Base-by-base conservation (phyloP, 2,113 vertebrate species). In the human (Homo sapiens) region DNA sequence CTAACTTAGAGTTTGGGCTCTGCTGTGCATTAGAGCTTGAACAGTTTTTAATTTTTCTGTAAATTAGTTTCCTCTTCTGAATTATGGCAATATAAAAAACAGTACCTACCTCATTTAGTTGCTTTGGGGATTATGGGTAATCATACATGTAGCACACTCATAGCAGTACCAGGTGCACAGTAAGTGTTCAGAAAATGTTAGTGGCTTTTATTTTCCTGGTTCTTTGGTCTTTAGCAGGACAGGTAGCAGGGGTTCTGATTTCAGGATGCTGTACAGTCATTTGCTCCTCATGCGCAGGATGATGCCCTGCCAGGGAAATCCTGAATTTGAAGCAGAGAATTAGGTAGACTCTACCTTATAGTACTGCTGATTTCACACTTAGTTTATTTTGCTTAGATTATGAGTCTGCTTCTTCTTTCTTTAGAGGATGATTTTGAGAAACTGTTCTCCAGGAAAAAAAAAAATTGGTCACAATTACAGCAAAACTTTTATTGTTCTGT, bases 381-480 rank as follows among this genome's bases (percentile, higher is more conserved):
- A 45, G 10, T 96, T 92, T 85, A 90, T 83, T 92, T 93, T 43
- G 14, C 30, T 84, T 80, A 30, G 35, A 57, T 89, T n/a, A 8
- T 5, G 27, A 40, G 8, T 55, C 27, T 85, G 72, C 25, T 78
- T 75, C 48, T 43, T 48, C 78, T 3, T 90, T 84, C n/a, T 85
- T 96, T 73, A 66, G 18, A 89, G 25, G 7, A n/a, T 50, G 38
- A 84, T 88, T 97, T 92, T 78, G 50, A 86, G 18, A 89, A 64
- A 95, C 23, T 59, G 4, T 27, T 7, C 35, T 92, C 3, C 40
- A n/a, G 64, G 8, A 55, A 73, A 27, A 59, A 70, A 70, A 85
- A 92, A 80, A 48, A 38, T n/a, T n/a, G 66, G 57, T 93, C 66
- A 57, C 7, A 73, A 70, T 73, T 59, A 83, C 3, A 70, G 12